Base-by-base conservation (phyloP, 2,113 vertebrate species). In the Rhabdornis inornatus region DNA sequence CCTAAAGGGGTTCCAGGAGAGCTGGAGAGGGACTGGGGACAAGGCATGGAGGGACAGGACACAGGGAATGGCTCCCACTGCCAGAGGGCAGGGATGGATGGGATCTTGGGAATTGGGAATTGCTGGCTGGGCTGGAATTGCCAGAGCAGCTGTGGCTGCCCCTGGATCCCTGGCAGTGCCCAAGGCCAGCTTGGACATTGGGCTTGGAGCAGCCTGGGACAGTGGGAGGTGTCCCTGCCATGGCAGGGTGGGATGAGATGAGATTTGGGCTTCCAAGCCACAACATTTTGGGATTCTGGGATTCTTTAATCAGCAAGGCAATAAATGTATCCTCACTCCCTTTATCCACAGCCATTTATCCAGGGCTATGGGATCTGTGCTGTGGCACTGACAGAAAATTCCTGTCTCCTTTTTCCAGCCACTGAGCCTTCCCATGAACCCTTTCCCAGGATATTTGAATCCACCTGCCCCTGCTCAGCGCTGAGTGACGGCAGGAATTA, bases 401-500 rank as follows among this genome's bases (percentile, higher is more conserved):
- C 33, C 4, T 1, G 0, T 2, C 44, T 45, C 65, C 0, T 0
- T 31, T 82, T 24, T 22, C 49, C 75, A 59, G 13, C 39, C 15
- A 16, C 2, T 4, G 6, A 10, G 10, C 44, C 44, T 42, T 18
- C 80, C 11, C 53, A 77, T 59, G 50, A 63, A 12, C 47, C 65
- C 14, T 33, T 63, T 50, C 63, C n/a, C 0, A 0, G 16, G 1
- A 5, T 8, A 25, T 82, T 22, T 57, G 75, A 71, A 27, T 10
- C 17, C 13, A 0, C 2, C 74, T 70, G 60, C 6, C 74, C 83
- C 56, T 2, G 14, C 5, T 12, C 0, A 1, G 50, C 0, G 3
- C 69, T 13, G 65, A 35, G 20, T 4, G 47, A 40, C 33, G 57
- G 11, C 25, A 17, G 16, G 20, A 27, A 19, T 22, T 31, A 31